phyloP scores from a whole-genome alignment of 2,888 invertebrate genomes.

The Micoletzkya japonica region DNA sequence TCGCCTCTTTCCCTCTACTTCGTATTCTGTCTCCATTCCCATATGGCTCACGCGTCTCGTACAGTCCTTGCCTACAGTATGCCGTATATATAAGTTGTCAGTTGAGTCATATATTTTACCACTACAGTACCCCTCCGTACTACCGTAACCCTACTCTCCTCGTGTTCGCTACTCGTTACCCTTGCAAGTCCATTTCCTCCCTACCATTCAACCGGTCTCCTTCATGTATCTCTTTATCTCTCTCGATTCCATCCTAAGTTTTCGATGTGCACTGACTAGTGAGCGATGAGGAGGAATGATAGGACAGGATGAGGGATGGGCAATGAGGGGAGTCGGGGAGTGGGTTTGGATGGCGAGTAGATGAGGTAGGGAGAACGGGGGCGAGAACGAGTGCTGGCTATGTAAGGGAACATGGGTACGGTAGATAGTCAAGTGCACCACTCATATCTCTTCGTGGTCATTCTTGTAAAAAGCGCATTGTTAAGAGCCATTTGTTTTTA shows the following conservation, averaged over 20 bases:
- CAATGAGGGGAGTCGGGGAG: no score
- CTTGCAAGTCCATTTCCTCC: not conserved
- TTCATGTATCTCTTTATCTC: not conserved
- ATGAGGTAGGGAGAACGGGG: no score
- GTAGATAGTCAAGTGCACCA: no score
- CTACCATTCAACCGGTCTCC: conserved; percentile 9
- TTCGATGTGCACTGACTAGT: not conserved
- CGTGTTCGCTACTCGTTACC: not conserved
- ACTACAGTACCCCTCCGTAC: not conserved
- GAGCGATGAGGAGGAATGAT: not conserved
- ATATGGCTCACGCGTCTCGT: not conserved
- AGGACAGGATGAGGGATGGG: conserved; percentile 5
- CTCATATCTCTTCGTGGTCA: no score
- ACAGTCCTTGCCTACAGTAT: not conserved
- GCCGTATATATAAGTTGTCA: no score
- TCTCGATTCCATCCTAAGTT: not conserved
- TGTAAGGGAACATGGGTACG: no score
- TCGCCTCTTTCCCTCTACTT: not conserved
- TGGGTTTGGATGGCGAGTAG: no score
- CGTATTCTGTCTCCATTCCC: not conserved
- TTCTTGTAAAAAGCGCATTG: no score
- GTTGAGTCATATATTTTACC: not conserved
- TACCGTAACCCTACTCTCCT: not conserved
- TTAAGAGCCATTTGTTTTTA: no score
- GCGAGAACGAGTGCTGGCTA: no score